Conservation (phyloP, 2,888 invertebrate genomes). For the Tinea pellionella region DNA sequence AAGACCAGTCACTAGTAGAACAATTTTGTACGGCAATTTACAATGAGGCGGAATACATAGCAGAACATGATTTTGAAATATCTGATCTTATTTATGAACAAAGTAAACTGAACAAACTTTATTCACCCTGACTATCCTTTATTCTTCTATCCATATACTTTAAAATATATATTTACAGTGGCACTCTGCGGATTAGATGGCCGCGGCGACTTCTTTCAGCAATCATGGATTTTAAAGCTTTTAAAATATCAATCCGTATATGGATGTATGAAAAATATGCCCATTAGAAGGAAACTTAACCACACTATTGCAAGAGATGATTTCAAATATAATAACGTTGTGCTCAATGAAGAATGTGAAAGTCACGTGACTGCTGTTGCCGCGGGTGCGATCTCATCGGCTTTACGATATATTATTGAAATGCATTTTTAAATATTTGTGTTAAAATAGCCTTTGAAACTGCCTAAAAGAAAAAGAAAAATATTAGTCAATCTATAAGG, state of each 20-base stretch:
- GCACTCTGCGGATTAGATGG: slow-evolving; percentile 31
- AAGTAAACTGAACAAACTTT: slow-evolving; percentile 15
- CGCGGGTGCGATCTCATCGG: not conserved
- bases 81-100: slow-evolving; percentile 20
- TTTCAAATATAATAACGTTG: too few relatives aligned
- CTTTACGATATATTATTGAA: slow-evolving; percentile 2
- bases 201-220: slow-evolving; percentile 29
- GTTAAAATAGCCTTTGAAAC: too few relatives aligned
- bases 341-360: too few relatives aligned
- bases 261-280: slow-evolving; percentile 25
- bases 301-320: not conserved
- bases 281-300: not conserved
- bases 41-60: slow-evolving; percentile 23
- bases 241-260: slow-evolving; percentile 25
- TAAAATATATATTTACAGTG: slow-evolving; percentile 22
- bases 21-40: slow-evolving; percentile 22
- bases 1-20: slow-evolving; percentile 19
- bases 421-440: not conserved
- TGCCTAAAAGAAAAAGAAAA: too few relatives aligned
- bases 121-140: not conserved
- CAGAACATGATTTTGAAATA: slow-evolving; percentile 17
- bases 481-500: too few relatives aligned
- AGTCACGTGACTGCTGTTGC: not conserved
- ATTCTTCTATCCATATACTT: slow-evolving; percentile 13
- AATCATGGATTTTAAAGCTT: slow-evolving; percentile 27